phyloP scores from a whole-genome alignment of 2,113 vertebrate genomes.

The Sitta europaea region DNA sequence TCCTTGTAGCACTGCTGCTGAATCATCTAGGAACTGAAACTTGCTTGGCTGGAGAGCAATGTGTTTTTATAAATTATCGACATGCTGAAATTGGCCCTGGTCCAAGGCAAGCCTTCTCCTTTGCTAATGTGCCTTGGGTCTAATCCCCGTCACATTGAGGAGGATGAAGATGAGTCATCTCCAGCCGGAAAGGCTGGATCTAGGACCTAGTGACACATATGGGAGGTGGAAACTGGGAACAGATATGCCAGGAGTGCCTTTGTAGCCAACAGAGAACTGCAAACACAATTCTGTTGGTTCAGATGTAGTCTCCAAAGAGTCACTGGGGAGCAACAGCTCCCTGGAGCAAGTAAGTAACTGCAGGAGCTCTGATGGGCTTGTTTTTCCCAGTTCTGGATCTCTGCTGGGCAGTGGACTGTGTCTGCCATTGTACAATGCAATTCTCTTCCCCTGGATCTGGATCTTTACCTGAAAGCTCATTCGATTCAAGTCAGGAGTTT shows the following conservation, averaged over 20 bases:
- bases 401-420: background rate
- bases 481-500: background rate
- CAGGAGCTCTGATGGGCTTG: background rate
- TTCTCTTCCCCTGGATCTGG: background rate
- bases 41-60: slow-evolving; percentile 9
- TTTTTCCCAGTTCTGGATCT: background rate
- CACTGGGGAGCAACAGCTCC: background rate
- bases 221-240: background rate
- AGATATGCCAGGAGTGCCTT: background rate
- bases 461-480: background rate
- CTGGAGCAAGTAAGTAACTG: background rate
- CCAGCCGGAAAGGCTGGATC: background rate
- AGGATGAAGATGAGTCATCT: background rate
- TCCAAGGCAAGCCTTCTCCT: slow-evolving; percentile 20
- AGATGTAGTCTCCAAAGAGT: background rate
- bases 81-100: background rate
- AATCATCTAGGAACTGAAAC: slow-evolving; percentile 50
- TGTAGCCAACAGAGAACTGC: background rate
- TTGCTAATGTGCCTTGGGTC: background rate
- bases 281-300: background rate
- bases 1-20: slow-evolving; percentile 22
- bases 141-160: background rate
- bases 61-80: slow-evolving; percentile 10
- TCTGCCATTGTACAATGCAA: rapidly evolving
- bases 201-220: background rate